Evolutionary conservation across 2,888 invertebrate genomes (phyloP), one percentile per base, ranked within the genome.

Genomic region (Xylota sylvarum): DNA sequence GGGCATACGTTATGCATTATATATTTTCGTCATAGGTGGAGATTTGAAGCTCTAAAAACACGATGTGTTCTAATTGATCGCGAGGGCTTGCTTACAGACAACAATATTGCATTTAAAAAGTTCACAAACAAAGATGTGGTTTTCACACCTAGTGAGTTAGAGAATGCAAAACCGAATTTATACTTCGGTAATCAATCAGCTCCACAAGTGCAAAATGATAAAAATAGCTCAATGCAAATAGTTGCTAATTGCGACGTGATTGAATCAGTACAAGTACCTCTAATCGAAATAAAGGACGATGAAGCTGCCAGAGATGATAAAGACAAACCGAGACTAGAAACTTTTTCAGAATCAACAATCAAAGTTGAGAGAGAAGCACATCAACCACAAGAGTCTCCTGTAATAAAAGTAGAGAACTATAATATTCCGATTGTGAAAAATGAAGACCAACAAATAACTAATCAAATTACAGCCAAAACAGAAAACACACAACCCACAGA

Each of bases 31-130:
- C 43, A 43, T 55, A 92, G 92, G 70, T 93, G 92, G 92, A 90
- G 92, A 19, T 93, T 93, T 87, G 92, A 93, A 85, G 90, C 92
- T 0, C 87, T 93, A 2, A 92, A 91, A 81, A 90, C 90, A 0
- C 90, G 92, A 9, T 92, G 92, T 64, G 89, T 92, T 64, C 88
- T 92, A 4, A 90, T 92, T 37, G 90, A 92, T 80, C 90, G 92
- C n/a, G 93, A 93, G 88, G 88, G 90, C 86, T 83, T 91, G 17
- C 89, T 93, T 23, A 89, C 89, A 35, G 90, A 92, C 48, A 89
- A 92, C 77, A 89, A 90, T 30, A 91, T 92, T 37, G 14, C 82
- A 10, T 92, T 91, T n/a, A 91, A 91, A 80, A 88, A 89, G 7
- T 87, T 90, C 27, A 88, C 88, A 10, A 89, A 89, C 69, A 87